phyloP scores from a whole-genome alignment of 2,797 vertebrate species.

The Menidia menidia region DNA sequence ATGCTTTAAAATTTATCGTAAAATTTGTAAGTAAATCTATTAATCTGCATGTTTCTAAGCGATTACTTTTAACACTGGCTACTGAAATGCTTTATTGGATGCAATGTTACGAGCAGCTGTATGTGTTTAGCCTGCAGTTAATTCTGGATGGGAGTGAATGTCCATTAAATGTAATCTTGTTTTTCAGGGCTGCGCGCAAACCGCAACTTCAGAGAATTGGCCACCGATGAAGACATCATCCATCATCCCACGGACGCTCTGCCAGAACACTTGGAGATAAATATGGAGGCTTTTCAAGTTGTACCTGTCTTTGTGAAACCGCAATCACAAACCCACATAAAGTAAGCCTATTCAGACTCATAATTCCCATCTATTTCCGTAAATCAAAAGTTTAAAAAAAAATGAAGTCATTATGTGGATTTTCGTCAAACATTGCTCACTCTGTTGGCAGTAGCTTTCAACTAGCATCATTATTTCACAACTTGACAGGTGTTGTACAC shows the following conservation, averaged over 20 bases:
- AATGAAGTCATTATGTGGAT: constrained; percentile 21
- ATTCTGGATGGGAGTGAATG: constrained; percentile 78
- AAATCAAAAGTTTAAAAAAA: constrained; percentile 63
- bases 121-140: constrained; percentile 79
- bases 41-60: constrained; percentile 22
- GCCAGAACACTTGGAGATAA: constrained; percentile 79
- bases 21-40: constrained; percentile 41
- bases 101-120: constrained; percentile 56
- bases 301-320: constrained; percentile 75
- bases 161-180: constrained; percentile 84
- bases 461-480: constrained; percentile 66
- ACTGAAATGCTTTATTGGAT: constrained; percentile 55
- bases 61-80: constrained; percentile 46
- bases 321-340: constrained; percentile 54
- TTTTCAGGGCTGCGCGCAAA: constrained; percentile 79
- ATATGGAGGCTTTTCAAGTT: constrained; percentile 75
- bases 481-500: constrained; percentile 39
- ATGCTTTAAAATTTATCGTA: constrained; percentile 20
- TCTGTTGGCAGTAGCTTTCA: constrained; percentile 62
- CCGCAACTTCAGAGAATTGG: constrained; percentile 81
- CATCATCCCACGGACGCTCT: constrained; percentile 76
- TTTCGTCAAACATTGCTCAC: constrained; percentile 63
- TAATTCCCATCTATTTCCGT: constrained; percentile 57
- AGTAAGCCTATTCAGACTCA: constrained; percentile 31
- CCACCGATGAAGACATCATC: constrained; percentile 81